phyloP scores from a whole-genome alignment of 2,888 invertebrate species.

The Serrognathus titanus region DNA sequence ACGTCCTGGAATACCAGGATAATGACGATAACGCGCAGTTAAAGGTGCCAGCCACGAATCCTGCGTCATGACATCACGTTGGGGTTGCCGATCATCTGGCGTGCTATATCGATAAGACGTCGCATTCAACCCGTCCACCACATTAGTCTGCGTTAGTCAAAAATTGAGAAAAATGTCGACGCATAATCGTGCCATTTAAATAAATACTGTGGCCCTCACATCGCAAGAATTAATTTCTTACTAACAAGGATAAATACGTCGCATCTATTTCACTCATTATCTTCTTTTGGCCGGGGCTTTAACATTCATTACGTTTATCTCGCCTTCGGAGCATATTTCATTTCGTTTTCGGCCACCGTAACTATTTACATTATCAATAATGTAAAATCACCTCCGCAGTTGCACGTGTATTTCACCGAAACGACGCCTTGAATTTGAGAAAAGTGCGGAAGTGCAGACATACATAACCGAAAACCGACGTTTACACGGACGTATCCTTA shows the following conservation, averaged over 20 bases:
- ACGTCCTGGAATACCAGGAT: conserved; percentile 27
- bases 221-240: conserved; percentile 15
- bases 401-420: no score
- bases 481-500: background rate
- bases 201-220: conserved; percentile 13
- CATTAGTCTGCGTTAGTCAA: conserved; percentile 15
- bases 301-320: no score
- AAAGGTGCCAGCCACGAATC: conserved; percentile 26
- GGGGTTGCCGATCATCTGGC: conserved; percentile 24
- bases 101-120: conserved; percentile 19
- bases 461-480: conserved; percentile 11
- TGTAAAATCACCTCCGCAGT: no score
- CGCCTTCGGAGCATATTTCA: no score
- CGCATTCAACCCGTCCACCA: conserved; percentile 3
- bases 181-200: conserved; percentile 19
- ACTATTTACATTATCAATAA: no score
- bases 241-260: conserved; percentile 13
- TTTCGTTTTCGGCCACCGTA: no score
- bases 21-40: conserved; percentile 26
- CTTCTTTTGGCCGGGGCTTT: no score
- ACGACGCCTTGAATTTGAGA: background rate
- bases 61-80: conserved; percentile 25
- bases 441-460: conserved; percentile 6
- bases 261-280: conserved; percentile 6
- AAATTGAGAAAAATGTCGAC: conserved; percentile 21